These are phyloP conservation scores for Uria lomvia DNA, from an alignment of 2,113 vertebrate genomes.

Conservation along the genomic window DNA sequence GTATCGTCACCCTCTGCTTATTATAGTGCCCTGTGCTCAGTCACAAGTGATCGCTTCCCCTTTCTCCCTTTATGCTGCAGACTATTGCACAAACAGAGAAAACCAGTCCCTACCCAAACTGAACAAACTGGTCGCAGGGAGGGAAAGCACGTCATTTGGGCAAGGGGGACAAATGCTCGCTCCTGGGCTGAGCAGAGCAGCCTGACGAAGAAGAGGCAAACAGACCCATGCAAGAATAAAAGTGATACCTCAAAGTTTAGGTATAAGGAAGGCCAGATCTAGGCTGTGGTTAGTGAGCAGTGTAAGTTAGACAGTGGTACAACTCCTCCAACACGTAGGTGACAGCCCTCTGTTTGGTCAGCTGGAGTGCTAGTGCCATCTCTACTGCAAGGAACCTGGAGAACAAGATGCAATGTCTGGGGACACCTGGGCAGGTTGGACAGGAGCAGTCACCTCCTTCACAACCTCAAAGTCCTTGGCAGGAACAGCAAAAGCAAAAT, in stretches of 20 bases:
- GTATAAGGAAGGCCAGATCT: neutral
- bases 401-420: neutral
- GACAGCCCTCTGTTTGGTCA: neutral
- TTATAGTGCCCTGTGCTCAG: neutral
- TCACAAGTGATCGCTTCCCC: slow-evolving; percentile 11
- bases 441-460: neutral
- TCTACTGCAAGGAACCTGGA: neutral
- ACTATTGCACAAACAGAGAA: neutral
- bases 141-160: neutral
- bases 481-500: neutral
- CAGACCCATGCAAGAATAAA: neutral
- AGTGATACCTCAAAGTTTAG: neutral
- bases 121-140: neutral
- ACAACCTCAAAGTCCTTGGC: neutral
- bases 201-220: neutral
- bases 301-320: neutral
- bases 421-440: neutral
- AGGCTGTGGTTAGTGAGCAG: neutral
- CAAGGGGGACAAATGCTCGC: neutral
- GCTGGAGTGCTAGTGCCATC: neutral
- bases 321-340: accelerated
- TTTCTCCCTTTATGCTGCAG: neutral
- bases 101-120: neutral
- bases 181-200: neutral
- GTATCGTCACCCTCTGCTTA: neutral